Conservation (phyloP, 2,797 vertebrate species). For the Falco biarmicus region DNA sequence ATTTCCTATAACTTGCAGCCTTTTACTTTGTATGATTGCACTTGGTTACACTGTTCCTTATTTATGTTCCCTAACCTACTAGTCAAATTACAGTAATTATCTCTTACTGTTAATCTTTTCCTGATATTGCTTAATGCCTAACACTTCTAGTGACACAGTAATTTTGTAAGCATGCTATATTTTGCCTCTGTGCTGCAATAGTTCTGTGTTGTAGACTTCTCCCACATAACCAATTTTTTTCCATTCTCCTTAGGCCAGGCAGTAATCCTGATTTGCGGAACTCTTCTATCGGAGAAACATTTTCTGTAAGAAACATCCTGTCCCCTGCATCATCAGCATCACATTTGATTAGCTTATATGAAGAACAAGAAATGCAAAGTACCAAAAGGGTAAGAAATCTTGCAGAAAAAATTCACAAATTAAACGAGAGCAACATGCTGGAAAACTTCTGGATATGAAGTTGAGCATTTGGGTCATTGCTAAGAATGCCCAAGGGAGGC, state of each 20-base stretch:
- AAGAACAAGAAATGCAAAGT: neutral
- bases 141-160: neutral
- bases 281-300: neutral
- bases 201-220: neutral
- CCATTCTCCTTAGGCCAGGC: neutral
- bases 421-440: neutral
- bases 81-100: conserved; percentile 46
- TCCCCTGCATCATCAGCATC: neutral
- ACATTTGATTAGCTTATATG: neutral
- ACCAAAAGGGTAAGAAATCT: neutral
- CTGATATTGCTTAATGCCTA: conserved; percentile 22
- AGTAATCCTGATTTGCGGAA: neutral
- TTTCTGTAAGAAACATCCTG: neutral
- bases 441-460: conserved; percentile 42
- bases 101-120: conserved; percentile 37
- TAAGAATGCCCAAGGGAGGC: conserved; percentile 1
- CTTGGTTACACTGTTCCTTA: conserved; percentile 18
- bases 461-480: conserved; percentile 35
- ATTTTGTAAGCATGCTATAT: neutral
- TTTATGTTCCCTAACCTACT: conserved; percentile 29
- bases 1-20: conserved; percentile 7
- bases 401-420: neutral
- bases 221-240: neutral
- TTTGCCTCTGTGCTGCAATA: neutral
- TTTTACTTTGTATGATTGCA: neutral